Evolutionary conservation across 2,797 vertebrate genomes (phyloP), one percentile per base, ranked within the genome.

Genomic region (Pangasius sanitwongsei): DNA sequence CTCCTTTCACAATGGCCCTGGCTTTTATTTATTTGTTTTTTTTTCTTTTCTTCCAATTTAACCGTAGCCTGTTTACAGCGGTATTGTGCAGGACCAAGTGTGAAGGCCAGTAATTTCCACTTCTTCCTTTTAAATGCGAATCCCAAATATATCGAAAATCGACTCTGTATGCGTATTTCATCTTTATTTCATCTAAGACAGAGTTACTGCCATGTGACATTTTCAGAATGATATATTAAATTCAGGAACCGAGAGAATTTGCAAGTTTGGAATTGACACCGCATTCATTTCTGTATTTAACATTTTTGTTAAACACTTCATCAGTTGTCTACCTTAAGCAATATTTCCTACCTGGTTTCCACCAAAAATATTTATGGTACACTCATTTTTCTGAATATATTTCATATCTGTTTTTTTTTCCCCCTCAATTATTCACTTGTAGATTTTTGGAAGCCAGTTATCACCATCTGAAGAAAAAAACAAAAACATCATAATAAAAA

Each of bases 21-120:
- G 15, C 88, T 87, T 87, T 88, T 65, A 83, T 88, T 88, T 41
- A 81, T 59, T 34, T 57, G 4, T 77, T 28, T 50, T 25, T 78
- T 23, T 8, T 78, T 80, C 31, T n/a, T 48, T 23, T 7, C 41
- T 48, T 28, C 23, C 41, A 34, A 2, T 87, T 67, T 65, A 53
- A 1, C 86, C 7, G 0, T 13, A 25, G 44, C 44, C 9, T 18
- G 37, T 44, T 86, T 28, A 69, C 12, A n/a, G 59, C 16, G 0
- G 0, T 48, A 5, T 6, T 48, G 25, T 75, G 15, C 41, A 28
- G 41, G 41, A 81, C 31, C 1, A 9, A 34, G 78, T 82, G 78
- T 23, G 31, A 59, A 25, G 18, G 31, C 31, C 53, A 59, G 23
- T 20, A 28, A 75, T 48, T 25, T 5, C 12, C 41, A 75, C 11